phyloP scores from a whole-genome alignment of 2,888 invertebrate species.

The Xestoiulus laeticollis region DNA sequence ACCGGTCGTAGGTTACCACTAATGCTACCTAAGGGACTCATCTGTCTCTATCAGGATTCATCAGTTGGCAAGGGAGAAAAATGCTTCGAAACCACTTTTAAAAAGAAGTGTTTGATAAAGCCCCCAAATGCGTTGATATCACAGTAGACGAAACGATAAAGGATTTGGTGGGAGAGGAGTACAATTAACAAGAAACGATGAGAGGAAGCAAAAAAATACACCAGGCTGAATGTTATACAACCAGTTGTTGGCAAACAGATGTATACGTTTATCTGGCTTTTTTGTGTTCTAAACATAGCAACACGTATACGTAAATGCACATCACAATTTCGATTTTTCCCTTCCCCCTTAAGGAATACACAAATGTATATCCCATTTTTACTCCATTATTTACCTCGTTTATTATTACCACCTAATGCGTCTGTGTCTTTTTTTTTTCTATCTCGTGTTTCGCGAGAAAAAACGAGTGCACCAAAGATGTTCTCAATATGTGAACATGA shows the following conservation, averaged over 20 bases:
- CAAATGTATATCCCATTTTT: constrained; percentile 14
- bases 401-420: constrained; percentile 41
- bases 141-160: constrained; percentile 17
- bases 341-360: background rate
- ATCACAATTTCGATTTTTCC: background rate
- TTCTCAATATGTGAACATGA: too few species aligned
- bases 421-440: background rate
- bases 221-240: background rate
- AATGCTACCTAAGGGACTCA: constrained; percentile 53
- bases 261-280: background rate
- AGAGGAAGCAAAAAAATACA: background rate
- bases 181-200: constrained; percentile 39
- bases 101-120: constrained; percentile 16
- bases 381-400: constrained; percentile 40
- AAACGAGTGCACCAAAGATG: background rate
- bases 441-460: background rate
- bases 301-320: constrained; percentile 36
- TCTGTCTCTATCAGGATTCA: constrained; percentile 52
- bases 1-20: constrained; percentile 48
- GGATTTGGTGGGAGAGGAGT: constrained; percentile 12
- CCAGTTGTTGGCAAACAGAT: constrained; percentile 14
- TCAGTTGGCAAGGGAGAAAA: constrained; percentile 44
- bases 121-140: constrained; percentile 20
- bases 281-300: constrained; percentile 19
- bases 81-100: background rate